Percentiles rank a stretch among this genome's conserved stretches.
These are phyloP conservation scores for Hermaeophaga mercurialis DNA, from an alignment of 2,888 invertebrate species.

Conservation along the genomic window DNA sequence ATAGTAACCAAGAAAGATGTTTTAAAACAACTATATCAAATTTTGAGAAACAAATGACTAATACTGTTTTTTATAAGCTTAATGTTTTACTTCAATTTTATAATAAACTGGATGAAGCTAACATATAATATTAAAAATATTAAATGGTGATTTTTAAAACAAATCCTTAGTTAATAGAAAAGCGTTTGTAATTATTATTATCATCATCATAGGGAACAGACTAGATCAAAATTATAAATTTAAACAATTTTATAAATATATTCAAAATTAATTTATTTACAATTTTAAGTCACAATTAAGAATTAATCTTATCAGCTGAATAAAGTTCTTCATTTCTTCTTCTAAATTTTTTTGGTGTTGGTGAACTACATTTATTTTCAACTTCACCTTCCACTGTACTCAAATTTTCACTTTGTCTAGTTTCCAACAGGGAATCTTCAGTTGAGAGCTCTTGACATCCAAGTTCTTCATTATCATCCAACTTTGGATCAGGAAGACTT, in stretches of 20 bases:
- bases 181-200: too few relatives aligned
- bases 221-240: too few relatives aligned
- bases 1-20: slow-evolving; percentile 1
- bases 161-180: too few relatives aligned
- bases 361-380: slow-evolving; percentile 20
- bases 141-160: too few relatives aligned
- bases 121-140: too few relatives aligned
- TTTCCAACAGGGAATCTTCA: too few relatives aligned
- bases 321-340: slow-evolving; percentile 57
- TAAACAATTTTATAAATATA: too few relatives aligned
- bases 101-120: slow-evolving; percentile 12
- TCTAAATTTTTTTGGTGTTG: slow-evolving; percentile 54
- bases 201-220: too few relatives aligned
- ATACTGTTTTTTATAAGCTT: slow-evolving; percentile 30
- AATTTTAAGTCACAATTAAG: neutral
- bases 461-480: slow-evolving; percentile 12
- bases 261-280: neutral
- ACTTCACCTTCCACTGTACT: too few relatives aligned
- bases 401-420: too few relatives aligned
- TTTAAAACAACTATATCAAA: slow-evolving; percentile 32
- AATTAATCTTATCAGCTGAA: slow-evolving; percentile 27
- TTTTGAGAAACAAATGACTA: slow-evolving; percentile 33
- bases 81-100: slow-evolving; percentile 30
- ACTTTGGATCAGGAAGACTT: slow-evolving; percentile 48
- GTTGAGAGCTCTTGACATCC: neutral